phyloP scores from a whole-genome alignment of 2,113 vertebrate species.

The Dipodomys spectabilis region DNA sequence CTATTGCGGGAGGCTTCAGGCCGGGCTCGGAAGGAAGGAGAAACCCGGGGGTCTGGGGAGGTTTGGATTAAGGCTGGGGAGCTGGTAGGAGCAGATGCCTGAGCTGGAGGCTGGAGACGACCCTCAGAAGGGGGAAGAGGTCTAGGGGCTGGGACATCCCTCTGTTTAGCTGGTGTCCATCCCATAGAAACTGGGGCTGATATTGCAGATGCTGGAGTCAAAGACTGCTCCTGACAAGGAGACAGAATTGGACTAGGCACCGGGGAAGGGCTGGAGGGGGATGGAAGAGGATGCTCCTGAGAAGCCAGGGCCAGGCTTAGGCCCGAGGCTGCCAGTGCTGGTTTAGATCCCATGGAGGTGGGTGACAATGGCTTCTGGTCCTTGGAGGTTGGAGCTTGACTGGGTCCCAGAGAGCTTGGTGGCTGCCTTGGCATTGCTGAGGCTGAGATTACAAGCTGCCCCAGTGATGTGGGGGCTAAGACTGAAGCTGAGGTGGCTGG shows the following conservation, averaged over 20 bases:
- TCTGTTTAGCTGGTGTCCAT: slow-evolving; percentile 49
- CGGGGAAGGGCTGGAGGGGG: slow-evolving; percentile 23
- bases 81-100: not conserved
- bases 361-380: slow-evolving; percentile 67
- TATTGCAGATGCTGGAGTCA: not conserved
- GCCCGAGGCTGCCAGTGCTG: slow-evolving; percentile 56
- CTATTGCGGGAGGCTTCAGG: slow-evolving; percentile 67
- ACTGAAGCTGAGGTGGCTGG: slow-evolving; percentile 29
- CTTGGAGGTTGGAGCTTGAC: slow-evolving; percentile 31
- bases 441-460: slow-evolving; percentile 52
- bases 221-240: slow-evolving; percentile 60
- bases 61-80: slow-evolving; percentile 46
- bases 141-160: slow-evolving; percentile 11
- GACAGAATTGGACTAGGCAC: slow-evolving; percentile 52
- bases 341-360: slow-evolving; percentile 62
- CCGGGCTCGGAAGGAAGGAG: slow-evolving; percentile 74
- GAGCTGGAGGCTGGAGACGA: slow-evolving; percentile 33
- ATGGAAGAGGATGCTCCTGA: slow-evolving; percentile 44
- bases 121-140: slow-evolving; percentile 5
- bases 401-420: not conserved
- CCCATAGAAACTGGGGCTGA: not conserved
- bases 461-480: slow-evolving; percentile 50
- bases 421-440: slow-evolving; percentile 30
- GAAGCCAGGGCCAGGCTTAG: slow-evolving; percentile 58
- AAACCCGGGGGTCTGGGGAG: slow-evolving; percentile 48